Evolutionary conservation across 2,797 vertebrate genomes (phyloP).

Genomic region (Onychomys torridus): DNA sequence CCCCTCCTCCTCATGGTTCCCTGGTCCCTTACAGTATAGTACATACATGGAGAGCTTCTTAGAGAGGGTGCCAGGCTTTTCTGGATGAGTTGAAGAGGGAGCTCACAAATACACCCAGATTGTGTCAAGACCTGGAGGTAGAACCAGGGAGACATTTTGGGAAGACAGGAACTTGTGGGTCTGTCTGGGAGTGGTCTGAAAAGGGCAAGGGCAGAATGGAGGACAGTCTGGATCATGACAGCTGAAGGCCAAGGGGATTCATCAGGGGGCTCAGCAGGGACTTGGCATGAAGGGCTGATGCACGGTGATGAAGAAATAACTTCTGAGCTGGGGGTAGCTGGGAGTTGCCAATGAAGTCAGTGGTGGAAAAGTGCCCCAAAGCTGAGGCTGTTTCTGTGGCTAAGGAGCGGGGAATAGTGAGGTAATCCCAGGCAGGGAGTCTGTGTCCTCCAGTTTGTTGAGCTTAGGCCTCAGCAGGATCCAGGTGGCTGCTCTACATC

Average conservation of each 20-base stretch:
- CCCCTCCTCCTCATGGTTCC: neutral
- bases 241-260: neutral
- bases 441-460: too few relatives aligned
- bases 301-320: neutral
- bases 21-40: neutral
- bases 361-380: neutral
- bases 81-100: neutral
- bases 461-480: neutral
- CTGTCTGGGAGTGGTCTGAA: neutral
- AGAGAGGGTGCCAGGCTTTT: neutral
- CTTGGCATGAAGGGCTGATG: too few relatives aligned
- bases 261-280: neutral
- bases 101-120: neutral
- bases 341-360: neutral
- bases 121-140: neutral
- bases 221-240: neutral
- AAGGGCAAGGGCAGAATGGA: neutral
- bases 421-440: neutral
- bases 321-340: neutral
- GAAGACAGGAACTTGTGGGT: neutral
- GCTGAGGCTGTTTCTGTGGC: neutral
- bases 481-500: slow-evolving; percentile 16
- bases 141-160: neutral
- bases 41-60: neutral
- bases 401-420: neutral